Evolutionary conservation across 2,888 invertebrate genomes (phyloP), one percentile per base, ranked within the genome.

Genomic region (Ashinkailepas kermadecensis): DNA sequence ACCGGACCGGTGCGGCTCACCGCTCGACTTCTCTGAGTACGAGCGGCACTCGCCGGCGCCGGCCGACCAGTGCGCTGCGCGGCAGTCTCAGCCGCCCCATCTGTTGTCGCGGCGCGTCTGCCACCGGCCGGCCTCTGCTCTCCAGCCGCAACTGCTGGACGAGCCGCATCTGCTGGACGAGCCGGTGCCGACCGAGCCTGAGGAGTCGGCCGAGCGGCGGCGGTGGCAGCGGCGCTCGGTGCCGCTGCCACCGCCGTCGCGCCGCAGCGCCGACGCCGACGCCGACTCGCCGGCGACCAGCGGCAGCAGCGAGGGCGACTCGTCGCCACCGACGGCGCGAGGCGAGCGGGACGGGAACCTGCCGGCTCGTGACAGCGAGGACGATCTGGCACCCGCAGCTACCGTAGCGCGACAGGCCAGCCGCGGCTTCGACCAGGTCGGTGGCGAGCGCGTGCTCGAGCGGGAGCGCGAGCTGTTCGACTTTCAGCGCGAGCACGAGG

Each of bases 1-100:
- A 10, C 58, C 57, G 15, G 78, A 58, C 54, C 78, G 78, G 4
- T 6, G 23, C 58, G 57, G 12, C 57, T 78, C 78, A 0, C 78
- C 78, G 13, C 78, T 78, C 23, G 78, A 78, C 78, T 78, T 78
- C 78, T 78, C 78, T 1, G 78, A 58, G 23, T 78, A 78, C 78
- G 78, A 78, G 78, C 57, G 58, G 21, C 23, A 57, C 54, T 8
- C 74, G 54, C 54, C 74, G 74, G 54, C 39, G 54, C 70, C 13
- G 70, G 54, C 74, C 59, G 59, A 59, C 12, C 15, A 59, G 12
- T 11, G 59, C 59, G 59, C 11, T 7, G 59, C 1, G 59, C 59
- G 59, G 3, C 59, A 59, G 59, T 59, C 59, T 59, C 59, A 15
- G 12, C 59, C 59, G 59, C 39, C 39, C 39, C 1, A 39, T 39